A percentile compares a stretch with the other conserved stretches of the same genome.
Evolutionary conservation across 2,113 vertebrate species (phyloP).

Genomic region (Cyprinodon tularosa): DNA sequence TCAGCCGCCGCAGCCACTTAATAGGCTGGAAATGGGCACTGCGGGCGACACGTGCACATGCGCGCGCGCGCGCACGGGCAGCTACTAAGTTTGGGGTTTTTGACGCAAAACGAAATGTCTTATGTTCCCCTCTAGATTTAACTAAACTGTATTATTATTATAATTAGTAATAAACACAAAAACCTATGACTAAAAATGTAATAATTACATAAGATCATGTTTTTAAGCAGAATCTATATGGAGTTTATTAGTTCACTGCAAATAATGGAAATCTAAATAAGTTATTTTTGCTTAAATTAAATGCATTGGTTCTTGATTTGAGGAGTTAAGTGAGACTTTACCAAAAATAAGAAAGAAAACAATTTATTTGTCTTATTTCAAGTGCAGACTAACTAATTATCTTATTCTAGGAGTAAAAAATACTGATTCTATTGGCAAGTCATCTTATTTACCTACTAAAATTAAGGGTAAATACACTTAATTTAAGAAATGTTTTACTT

Average conservation of each 20-base stretch:
- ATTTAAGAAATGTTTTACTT: too few relatives aligned
- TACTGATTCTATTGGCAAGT: too few relatives aligned
- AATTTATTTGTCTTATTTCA: too few relatives aligned
- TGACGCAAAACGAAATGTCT: background rate
- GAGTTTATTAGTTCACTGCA: background rate
- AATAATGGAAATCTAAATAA: background rate
- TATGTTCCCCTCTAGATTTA: background rate
- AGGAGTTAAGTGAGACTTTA: too few relatives aligned
- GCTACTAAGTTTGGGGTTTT: slow-evolving; percentile 8
- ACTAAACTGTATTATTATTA: background rate
- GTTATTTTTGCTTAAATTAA: background rate
- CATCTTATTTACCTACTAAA: too few relatives aligned
- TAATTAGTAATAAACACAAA: too few relatives aligned
- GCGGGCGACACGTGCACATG: slow-evolving; percentile 37
- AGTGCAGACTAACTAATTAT: too few relatives aligned
- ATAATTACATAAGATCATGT: background rate
- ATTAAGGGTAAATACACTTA: too few relatives aligned
- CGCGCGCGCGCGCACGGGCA: background rate
- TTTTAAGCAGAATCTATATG: background rate
- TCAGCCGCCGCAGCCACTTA: slow-evolving; percentile 74
- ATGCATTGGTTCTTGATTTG: too few relatives aligned
- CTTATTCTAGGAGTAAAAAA: too few relatives aligned
- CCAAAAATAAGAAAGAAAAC: too few relatives aligned
- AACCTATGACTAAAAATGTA: background rate
- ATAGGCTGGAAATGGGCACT: slow-evolving; percentile 75